phyloP scores from a whole-genome alignment of 2,888 invertebrate species.

The Tuta absoluta region DNA sequence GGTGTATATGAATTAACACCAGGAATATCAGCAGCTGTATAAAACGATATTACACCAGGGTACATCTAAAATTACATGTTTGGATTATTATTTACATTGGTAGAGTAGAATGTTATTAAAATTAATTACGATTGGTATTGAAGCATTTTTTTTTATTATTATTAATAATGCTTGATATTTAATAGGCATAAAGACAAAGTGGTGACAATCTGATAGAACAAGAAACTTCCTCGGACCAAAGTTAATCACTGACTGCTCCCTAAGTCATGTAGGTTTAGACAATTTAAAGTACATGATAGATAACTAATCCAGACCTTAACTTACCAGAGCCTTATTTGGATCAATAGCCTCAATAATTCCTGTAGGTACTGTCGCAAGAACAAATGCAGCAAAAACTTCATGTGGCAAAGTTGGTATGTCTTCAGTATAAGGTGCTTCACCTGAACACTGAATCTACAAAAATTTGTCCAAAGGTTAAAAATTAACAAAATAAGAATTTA shows the following conservation, averaged over 20 bases:
- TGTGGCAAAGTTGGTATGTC: constrained; percentile 81
- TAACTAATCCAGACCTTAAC: constrained; percentile 24
- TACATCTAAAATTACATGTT: neutral
- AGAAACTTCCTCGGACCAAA: too few relatives aligned
- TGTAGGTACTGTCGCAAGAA: constrained; percentile 77
- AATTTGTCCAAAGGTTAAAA: constrained; percentile 35
- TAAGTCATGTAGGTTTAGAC: too few relatives aligned
- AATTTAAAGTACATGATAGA: too few relatives aligned
- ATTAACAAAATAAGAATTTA: too few relatives aligned
- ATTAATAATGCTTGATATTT: too few relatives aligned
- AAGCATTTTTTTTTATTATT: too few relatives aligned
- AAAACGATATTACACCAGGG: constrained; percentile 82
- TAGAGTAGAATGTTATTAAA: too few relatives aligned
- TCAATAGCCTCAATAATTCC: constrained; percentile 82
- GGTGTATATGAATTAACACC: constrained; percentile 82
- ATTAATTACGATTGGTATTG: too few relatives aligned
- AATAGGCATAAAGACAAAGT: too few relatives aligned
- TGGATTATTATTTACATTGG: too few relatives aligned
- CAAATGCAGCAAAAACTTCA: constrained; percentile 85
- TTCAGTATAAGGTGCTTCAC: constrained; percentile 85
- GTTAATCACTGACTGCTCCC: too few relatives aligned
- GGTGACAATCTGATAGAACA: too few relatives aligned
- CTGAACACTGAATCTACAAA: constrained; percentile 79
- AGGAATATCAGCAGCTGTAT: constrained; percentile 83
- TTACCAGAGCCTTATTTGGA: constrained; percentile 82